A percentile compares a stretch with the other conserved stretches of the same genome.
Conservation (phyloP, 2,888 invertebrate species). For the Chrysolina americana region DNA sequence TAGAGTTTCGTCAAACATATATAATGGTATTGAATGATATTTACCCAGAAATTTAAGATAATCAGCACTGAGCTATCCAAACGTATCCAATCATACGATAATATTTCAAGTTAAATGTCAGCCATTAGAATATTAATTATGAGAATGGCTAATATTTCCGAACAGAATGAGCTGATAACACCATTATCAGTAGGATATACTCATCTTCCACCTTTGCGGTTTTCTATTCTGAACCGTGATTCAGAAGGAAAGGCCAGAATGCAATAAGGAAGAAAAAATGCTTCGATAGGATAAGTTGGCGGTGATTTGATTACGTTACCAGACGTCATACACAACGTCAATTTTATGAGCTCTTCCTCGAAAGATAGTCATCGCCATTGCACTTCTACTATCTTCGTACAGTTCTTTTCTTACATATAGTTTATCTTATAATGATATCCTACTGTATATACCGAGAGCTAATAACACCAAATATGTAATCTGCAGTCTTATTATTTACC, state of each 20-base stretch:
- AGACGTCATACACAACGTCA: not conserved
- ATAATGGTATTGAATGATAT: no score
- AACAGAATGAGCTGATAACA: not conserved
- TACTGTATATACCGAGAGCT: no score
- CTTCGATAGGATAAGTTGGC: not conserved
- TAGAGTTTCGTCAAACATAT: not conserved
- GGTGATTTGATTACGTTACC: not conserved
- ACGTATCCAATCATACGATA: not conserved
- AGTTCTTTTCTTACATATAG: no score
- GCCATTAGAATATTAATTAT: slow-evolving; percentile 6
- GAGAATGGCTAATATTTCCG: slow-evolving; percentile 1
- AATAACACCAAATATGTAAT: no score
- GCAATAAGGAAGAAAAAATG: not conserved
- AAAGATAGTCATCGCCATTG: not conserved
- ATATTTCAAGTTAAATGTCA: not conserved
- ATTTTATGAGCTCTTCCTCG: not conserved
- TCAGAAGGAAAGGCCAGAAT: not conserved
- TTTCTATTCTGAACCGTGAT: not conserved
- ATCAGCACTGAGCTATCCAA: not conserved
- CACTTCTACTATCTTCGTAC: no score
- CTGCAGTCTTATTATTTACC: no score
- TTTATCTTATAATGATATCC: no score
- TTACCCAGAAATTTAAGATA: not conserved
- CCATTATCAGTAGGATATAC: not conserved
- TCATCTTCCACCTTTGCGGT: slow-evolving; percentile 2